These are phyloP conservation scores for Drosophila borealis DNA, from an alignment of 2,888 invertebrate species.

Conservation along the genomic window DNA sequence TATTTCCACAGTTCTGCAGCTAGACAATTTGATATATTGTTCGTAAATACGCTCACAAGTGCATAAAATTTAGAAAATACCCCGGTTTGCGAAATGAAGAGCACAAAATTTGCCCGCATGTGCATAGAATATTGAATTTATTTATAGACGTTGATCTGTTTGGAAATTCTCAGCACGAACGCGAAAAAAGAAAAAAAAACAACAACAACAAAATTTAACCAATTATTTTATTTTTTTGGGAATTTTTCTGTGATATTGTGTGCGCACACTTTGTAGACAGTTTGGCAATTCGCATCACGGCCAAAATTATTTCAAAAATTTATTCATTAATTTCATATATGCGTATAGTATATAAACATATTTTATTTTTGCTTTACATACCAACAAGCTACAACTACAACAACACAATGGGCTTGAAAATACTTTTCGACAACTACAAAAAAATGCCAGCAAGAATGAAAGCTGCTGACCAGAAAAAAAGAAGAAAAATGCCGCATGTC, in stretches of 20 bases:
- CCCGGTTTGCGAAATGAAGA: slow-evolving; percentile 9
- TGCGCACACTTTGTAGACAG: slow-evolving; percentile 65
- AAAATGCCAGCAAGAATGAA: slow-evolving; percentile 57
- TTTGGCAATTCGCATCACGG: slow-evolving; percentile 77
- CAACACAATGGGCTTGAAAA: slow-evolving; percentile 43
- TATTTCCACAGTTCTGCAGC: neutral
- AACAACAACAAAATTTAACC: slow-evolving; percentile 24
- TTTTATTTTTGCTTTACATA: slow-evolving; percentile 46
- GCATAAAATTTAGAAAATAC: slow-evolving; percentile 34
- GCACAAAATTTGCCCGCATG: slow-evolving; percentile 23
- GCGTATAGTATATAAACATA: slow-evolving; percentile 10
- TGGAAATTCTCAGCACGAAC: slow-evolving; percentile 61
- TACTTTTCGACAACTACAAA: slow-evolving; percentile 68
- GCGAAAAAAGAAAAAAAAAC: slow-evolving; percentile 7
- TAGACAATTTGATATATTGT: slow-evolving; percentile 25
- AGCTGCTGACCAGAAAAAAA: slow-evolving; percentile 45
- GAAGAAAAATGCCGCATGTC: slow-evolving; percentile 75
- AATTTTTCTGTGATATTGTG: slow-evolving; percentile 24
- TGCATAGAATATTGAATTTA: slow-evolving; percentile 47
- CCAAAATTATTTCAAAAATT: slow-evolving; percentile 71
- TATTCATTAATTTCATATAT: slow-evolving; percentile 57
- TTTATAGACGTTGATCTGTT: slow-evolving; percentile 55
- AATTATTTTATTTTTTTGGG: slow-evolving; percentile 19
- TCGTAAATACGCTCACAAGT: slow-evolving; percentile 15
- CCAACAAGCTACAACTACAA: slow-evolving; percentile 34